These are phyloP conservation scores for Atrichornis clamosus DNA, from an alignment of 2,113 vertebrate species.

Conservation along the genomic window DNA sequence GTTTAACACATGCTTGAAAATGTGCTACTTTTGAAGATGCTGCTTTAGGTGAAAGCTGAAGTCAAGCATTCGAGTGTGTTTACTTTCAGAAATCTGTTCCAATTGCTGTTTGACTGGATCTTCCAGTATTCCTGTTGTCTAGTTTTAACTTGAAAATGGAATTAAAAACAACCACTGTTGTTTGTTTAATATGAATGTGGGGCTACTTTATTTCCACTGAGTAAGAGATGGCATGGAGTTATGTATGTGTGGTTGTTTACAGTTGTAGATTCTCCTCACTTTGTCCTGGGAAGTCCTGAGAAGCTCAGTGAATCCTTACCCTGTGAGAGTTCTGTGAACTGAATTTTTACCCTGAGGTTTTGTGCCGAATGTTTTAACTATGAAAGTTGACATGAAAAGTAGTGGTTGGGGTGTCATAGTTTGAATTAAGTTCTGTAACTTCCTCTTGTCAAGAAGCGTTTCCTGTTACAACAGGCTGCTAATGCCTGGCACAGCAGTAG, in stretches of 20 bases:
- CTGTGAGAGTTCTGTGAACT: not conserved
- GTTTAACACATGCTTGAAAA: slow-evolving; percentile 44
- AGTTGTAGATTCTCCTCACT: not conserved
- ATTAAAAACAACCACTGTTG: not conserved
- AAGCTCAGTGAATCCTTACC: not conserved
- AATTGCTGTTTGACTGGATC: not conserved
- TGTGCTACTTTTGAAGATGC: slow-evolving; percentile 33
- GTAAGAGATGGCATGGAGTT: not conserved
- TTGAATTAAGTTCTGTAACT: not conserved
- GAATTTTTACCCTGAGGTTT: not conserved
- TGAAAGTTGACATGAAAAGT: rapidly evolving
- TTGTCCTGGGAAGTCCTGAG: not conserved
- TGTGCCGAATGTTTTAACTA: not conserved
- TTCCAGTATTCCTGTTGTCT: not conserved
- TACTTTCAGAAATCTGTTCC: not conserved
- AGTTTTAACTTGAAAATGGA: not conserved
- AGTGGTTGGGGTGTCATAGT: not conserved
- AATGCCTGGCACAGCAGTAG: not conserved
- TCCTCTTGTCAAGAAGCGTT: not conserved
- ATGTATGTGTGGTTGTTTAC: rapidly evolving
- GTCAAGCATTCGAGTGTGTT: not conserved
- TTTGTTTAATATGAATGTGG: not conserved
- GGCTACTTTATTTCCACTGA: not conserved
- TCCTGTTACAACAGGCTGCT: not conserved
- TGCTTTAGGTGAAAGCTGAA: slow-evolving; percentile 32